phyloP scores from a whole-genome alignment of 2,113 vertebrate species.

The Pongo abelii region DNA sequence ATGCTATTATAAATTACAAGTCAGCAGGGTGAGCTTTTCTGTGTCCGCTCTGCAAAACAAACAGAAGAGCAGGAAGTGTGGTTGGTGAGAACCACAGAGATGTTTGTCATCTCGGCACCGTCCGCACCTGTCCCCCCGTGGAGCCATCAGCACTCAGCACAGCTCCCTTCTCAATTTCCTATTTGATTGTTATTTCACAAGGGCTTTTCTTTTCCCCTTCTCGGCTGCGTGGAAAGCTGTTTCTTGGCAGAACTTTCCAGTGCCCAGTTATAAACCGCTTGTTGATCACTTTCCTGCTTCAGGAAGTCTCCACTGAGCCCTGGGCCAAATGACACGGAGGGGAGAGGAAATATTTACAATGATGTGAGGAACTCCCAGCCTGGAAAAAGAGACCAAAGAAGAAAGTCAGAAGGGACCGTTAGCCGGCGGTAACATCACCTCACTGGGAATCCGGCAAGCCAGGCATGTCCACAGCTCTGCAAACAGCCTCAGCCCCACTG shows the following conservation, averaged over 20 bases:
- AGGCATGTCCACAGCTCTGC: neutral
- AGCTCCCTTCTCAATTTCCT: constrained; percentile 60
- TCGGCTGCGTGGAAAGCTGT: neutral
- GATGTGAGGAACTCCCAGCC: constrained; percentile 74
- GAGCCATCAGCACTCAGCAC: neutral
- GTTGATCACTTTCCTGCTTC: constrained; percentile 73
- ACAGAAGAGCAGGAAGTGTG: constrained; percentile 60
- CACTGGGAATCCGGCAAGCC: neutral
- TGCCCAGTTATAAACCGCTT: constrained; percentile 67
- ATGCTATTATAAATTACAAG: constrained; percentile 7
- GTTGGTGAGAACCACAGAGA: neutral
- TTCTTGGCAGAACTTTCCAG: constrained; percentile 70
- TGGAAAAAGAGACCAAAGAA: constrained; percentile 54
- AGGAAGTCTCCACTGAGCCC: constrained; percentile 67
- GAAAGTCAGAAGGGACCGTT: neutral
- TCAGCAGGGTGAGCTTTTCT: constrained; percentile 20
- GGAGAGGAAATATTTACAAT: constrained; percentile 75
- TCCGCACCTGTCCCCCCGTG: neutral
- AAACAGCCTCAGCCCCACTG: neutral
- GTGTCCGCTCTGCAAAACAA: constrained; percentile 28
- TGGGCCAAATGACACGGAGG: constrained; percentile 65
- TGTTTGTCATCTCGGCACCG: neutral
- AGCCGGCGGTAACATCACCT: neutral
- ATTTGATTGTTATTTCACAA: constrained; percentile 53
- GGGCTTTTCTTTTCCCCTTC: neutral